Base-by-base conservation (phyloP, 2,113 vertebrate species). In the Redunca redunca region DNA sequence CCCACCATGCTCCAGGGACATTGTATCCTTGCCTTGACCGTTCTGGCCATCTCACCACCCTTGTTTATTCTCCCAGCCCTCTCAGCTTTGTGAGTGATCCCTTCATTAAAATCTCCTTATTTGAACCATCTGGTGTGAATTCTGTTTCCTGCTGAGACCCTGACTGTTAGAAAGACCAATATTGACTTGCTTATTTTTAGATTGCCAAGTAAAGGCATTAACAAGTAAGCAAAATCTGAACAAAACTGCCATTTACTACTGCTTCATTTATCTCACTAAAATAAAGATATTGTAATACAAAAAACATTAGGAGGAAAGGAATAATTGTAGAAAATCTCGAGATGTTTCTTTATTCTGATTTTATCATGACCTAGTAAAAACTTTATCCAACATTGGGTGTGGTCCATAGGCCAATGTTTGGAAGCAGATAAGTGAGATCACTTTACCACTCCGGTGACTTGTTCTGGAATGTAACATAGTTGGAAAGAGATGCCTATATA, bases 131-230 rank as follows among this genome's bases (percentile, higher is more conserved):
- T 88, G 52, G 85, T 58, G 30, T 77, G 57, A 91, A 94, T 94
- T 94, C 93, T 94, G 40, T 77, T 94, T 91, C 88, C 53, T 96
- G 91, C 82, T 89, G 77, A 98, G 91, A 97, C 58, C 58, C 52
- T 91, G 71, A 80, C 71, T 88, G 23, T 82, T 71, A 80, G 60
- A 90, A 93, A 97, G 88, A 83, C 81, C 92, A 86, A 48, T 95
- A 97, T 48, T 82, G 95, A 93, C 86, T 97, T 96, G 95, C n/a
- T 97, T 98, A 67, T 86, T 93, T 86, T 96, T 94, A 96, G 87
- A 55, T 93, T 82, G 67, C 80, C 62, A 87, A 97, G 26, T 92
- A 88, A 91, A n/a, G 67, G 15, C 50, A 50, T 84, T 88, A 95
- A 62, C 83, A 97, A 94, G 89, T 94, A 92, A 88, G 53, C 58